Evolutionary conservation across 2,797 vertebrate species (phyloP).

Genomic region (Coregonus sp.): DNA sequence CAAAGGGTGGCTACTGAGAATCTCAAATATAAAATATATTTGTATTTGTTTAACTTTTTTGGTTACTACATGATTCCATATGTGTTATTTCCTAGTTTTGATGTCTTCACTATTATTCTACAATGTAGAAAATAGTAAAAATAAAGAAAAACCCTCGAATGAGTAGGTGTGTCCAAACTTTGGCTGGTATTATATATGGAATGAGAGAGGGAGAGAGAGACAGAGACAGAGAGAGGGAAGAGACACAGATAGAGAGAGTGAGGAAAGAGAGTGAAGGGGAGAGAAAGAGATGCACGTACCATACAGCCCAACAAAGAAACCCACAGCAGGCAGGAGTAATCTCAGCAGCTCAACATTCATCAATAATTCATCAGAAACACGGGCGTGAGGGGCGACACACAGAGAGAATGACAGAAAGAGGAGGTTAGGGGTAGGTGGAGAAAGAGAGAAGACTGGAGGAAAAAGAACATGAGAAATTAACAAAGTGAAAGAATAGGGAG

Average conservation of each 20-base stretch:
- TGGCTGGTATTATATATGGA: no score
- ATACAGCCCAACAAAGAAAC: slow-evolving; percentile 57
- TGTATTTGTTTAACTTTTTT: no score
- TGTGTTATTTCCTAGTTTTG: no score
- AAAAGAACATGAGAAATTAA: slow-evolving; percentile 31
- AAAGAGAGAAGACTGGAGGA: slow-evolving; percentile 6
- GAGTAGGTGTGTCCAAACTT: no score
- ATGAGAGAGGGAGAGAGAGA: not conserved
- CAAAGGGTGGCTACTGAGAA: no score
- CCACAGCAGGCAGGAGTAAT: slow-evolving; percentile 55
- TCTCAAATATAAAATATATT: no score
- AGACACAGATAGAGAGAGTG: no score
- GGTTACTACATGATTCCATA: no score
- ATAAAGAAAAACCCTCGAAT: no score
- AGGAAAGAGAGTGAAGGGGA: no score
- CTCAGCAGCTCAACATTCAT: slow-evolving; percentile 69
- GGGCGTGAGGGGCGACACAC: slow-evolving; percentile 58
- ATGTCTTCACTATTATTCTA: no score
- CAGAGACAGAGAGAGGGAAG: not conserved
- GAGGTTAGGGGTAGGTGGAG: slow-evolving; percentile 5
- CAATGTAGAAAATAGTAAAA: no score
- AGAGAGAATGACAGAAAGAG: slow-evolving; percentile 13
- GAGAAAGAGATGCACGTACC: not conserved
- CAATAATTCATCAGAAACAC: slow-evolving; percentile 72
- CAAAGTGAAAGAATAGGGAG: slow-evolving; percentile 45